phyloP scores from a whole-genome alignment of 2,888 invertebrate species.

The Mongoloraphidia duomilia region DNA sequence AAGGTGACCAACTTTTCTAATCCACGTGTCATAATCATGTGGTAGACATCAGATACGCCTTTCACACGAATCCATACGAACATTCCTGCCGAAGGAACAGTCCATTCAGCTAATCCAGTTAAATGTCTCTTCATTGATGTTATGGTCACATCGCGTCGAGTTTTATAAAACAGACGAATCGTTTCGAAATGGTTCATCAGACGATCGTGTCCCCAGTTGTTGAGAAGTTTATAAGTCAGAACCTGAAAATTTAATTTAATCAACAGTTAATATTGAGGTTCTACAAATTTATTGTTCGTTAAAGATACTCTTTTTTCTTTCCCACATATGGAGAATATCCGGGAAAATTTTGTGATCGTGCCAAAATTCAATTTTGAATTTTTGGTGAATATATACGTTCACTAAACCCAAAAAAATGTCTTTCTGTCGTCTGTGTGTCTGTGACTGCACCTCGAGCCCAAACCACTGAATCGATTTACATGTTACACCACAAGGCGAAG shows the following conservation, averaged over 20 bases:
- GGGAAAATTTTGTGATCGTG: too few species aligned
- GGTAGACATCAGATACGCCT: constrained; percentile 53
- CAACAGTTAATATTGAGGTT: background rate
- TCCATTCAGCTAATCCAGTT: constrained; percentile 48
- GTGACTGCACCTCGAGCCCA: too few species aligned
- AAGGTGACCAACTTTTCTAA: constrained; percentile 50
- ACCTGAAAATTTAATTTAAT: constrained; percentile 29
- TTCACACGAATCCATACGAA: constrained; percentile 62
- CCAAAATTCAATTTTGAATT: too few species aligned
- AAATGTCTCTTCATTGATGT: constrained; percentile 43
- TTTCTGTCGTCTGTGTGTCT: too few species aligned
- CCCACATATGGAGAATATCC: too few species aligned
- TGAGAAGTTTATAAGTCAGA: constrained; percentile 37
- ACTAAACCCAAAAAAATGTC: too few species aligned
- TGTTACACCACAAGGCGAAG: too few species aligned
- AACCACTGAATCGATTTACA: too few species aligned
- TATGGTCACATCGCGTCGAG: constrained; percentile 46
- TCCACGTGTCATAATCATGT: constrained; percentile 57
- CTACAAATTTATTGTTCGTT: background rate
- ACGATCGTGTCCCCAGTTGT: constrained; percentile 42
- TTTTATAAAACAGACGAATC: constrained; percentile 46
- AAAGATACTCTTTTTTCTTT: background rate
- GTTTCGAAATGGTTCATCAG: constrained; percentile 41
- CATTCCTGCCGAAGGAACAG: constrained; percentile 54
- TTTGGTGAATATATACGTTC: too few species aligned